Evolutionary conservation across 37 sponge, comb jelly and placozoan genomes (phyloP).

Genomic region (Bolinopsis microptera): DNA sequence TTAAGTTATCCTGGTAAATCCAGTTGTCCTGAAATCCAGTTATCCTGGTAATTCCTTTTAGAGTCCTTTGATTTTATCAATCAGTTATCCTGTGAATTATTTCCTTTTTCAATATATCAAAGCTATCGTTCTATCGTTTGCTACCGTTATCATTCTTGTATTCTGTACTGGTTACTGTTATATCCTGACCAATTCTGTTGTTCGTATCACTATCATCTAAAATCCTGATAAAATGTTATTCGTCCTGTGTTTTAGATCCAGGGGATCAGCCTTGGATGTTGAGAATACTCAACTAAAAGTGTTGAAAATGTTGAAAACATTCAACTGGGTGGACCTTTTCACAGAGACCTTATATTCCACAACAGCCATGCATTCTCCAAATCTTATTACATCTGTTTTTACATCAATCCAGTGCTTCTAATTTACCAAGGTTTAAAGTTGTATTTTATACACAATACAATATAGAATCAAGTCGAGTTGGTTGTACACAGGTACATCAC

Average conservation of each 20-base stretch:
- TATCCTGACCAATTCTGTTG: no score
- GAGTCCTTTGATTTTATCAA: no score
- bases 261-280: neutral
- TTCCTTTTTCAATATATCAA: no score
- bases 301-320: constrained; percentile 26
- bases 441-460: neutral
- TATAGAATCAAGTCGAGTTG: neutral
- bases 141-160: no score
- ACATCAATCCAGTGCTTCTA: constrained; percentile 12
- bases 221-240: no score
- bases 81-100: no score
- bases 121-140: no score
- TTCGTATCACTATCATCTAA: no score
- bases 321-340: constrained; percentile 33
- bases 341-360: constrained; percentile 56
- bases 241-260: neutral
- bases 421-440: constrained; percentile 13
- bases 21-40: no score
- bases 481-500: neutral
- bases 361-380: constrained; percentile 45
- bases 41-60: no score
- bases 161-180: no score
- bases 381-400: neutral
- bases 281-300: constrained; percentile 28
- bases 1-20: no score